Evolutionary conservation across 2,797 vertebrate species (phyloP).

Genomic region (Hozukius guyotensis): DNA sequence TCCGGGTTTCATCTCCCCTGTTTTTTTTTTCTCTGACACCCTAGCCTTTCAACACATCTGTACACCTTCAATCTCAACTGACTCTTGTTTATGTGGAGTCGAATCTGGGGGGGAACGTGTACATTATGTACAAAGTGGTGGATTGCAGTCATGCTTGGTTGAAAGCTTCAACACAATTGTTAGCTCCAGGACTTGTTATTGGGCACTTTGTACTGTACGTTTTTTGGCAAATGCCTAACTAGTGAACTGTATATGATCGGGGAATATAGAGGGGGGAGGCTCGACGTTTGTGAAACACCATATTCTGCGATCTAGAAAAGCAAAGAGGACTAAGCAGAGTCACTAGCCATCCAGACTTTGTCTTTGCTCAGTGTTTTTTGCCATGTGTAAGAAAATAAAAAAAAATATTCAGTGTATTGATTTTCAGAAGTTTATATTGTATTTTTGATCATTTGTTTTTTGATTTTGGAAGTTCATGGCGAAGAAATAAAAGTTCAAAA

Average conservation of each 20-base stretch:
- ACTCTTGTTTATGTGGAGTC: slow-evolving; percentile 39
- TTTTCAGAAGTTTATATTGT: slow-evolving; percentile 86
- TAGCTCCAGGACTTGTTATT: slow-evolving; percentile 66
- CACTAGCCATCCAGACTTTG: slow-evolving; percentile 57
- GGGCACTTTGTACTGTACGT: slow-evolving; percentile 76
- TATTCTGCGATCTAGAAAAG: slow-evolving; percentile 65
- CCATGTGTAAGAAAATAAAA: slow-evolving; percentile 59
- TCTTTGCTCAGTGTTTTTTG: slow-evolving; percentile 78
- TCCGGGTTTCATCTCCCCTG: slow-evolving; percentile 21
- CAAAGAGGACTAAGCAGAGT: slow-evolving; percentile 68
- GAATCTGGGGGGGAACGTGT: slow-evolving; percentile 10
- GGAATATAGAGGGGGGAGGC: slow-evolving; percentile 30
- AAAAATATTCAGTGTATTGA: slow-evolving; percentile 73
- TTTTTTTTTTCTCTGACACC: not conserved
- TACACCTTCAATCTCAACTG: slow-evolving; percentile 40
- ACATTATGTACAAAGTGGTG: slow-evolving; percentile 59
- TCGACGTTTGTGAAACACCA: slow-evolving; percentile 65
- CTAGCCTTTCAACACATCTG: slow-evolving; percentile 13
- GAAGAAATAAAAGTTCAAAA: slow-evolving; percentile 79
- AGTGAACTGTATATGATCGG: slow-evolving; percentile 70
- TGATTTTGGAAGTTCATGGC: slow-evolving; percentile 76
- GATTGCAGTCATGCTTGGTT: slow-evolving; percentile 62
- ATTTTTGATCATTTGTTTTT: slow-evolving; percentile 79
- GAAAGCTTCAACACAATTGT: slow-evolving; percentile 63
- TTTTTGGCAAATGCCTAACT: slow-evolving; percentile 64